phyloP scores from a whole-genome alignment of 1,140 invertebrate species.

The Anoplolepis gracilipes region DNA sequence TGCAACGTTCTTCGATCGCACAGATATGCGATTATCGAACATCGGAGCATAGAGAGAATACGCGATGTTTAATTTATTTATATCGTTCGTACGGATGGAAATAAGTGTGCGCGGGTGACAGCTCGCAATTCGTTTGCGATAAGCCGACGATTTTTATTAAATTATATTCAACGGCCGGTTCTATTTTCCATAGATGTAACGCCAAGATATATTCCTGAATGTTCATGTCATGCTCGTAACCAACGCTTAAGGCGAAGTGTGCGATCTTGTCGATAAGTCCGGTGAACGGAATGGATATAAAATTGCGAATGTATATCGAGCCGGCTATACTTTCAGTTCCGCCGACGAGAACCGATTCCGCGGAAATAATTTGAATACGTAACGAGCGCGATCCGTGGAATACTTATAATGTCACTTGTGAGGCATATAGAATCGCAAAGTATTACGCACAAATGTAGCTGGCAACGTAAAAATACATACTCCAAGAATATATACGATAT shows the following conservation, averaged over 20 bases:
- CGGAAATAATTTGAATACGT: constrained; percentile 61
- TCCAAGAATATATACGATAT: not conserved
- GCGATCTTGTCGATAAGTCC: constrained; percentile 17
- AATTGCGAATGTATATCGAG: not conserved
- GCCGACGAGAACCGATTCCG: constrained; percentile 25
- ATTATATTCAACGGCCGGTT: not conserved
- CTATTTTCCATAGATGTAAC: constrained; percentile 33
- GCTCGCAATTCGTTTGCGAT: not conserved
- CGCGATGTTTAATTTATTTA: constrained; percentile 28
- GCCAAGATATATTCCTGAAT: constrained; percentile 44
- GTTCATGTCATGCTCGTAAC: not conserved
- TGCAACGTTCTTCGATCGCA: not conserved
- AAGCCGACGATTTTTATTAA: constrained; percentile 4
- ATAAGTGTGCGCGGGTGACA: not conserved
- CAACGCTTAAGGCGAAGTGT: constrained; percentile 20
- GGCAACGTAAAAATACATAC: not conserved
- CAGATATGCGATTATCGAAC: constrained; percentile 9
- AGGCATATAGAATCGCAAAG: not conserved
- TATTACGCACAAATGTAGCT: not conserved
- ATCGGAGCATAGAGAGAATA: not conserved
- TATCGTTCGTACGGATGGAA: constrained; percentile 1
- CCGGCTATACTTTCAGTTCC: not conserved
- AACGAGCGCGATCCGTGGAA: constrained; percentile 31
- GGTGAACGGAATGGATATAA: constrained; percentile 6
- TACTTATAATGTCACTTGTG: constrained; percentile 11